Conservation (phyloP, 2,113 vertebrate species). For the Arenaria interpres region DNA sequence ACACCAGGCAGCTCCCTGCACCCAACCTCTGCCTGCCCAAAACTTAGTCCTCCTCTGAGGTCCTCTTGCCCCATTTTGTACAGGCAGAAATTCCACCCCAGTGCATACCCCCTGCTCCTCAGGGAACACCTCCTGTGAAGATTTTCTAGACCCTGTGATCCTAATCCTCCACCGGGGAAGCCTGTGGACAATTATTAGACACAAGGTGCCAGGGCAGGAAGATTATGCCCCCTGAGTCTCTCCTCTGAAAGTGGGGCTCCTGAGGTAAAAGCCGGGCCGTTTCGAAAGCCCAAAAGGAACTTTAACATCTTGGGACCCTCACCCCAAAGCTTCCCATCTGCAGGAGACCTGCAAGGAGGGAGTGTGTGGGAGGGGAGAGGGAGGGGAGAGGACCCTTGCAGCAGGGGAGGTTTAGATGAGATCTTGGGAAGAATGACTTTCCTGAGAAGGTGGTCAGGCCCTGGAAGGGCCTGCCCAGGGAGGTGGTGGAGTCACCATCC, state of each 20-base stretch:
- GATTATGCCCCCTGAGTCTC: accelerated
- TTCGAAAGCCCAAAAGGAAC: not conserved
- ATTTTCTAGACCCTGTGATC: not conserved
- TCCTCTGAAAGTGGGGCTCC: not conserved
- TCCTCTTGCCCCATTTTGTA: not conserved
- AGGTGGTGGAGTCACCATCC: too few relatives aligned
- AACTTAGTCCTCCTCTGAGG: not conserved
- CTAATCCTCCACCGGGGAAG: not conserved
- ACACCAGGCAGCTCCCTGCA: not conserved
- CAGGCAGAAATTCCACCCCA: accelerated
- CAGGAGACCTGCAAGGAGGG: not conserved
- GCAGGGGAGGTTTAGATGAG: too few relatives aligned
- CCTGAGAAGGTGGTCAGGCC: too few relatives aligned
- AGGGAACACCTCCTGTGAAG: accelerated
- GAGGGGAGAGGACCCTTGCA: not conserved
- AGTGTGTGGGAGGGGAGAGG: not conserved
- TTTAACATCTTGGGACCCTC: not conserved
- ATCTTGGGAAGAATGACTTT: too few relatives aligned
- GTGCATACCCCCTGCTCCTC: accelerated
- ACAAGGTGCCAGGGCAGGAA: not conserved
- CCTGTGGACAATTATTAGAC: too few relatives aligned
- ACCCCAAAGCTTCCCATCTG: not conserved
- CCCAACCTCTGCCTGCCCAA: accelerated
- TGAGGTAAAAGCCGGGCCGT: not conserved
- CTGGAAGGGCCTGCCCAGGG: too few relatives aligned